Conservation (phyloP, 1,140 invertebrate species). For the Aporrectodea caliginosa region DNA sequence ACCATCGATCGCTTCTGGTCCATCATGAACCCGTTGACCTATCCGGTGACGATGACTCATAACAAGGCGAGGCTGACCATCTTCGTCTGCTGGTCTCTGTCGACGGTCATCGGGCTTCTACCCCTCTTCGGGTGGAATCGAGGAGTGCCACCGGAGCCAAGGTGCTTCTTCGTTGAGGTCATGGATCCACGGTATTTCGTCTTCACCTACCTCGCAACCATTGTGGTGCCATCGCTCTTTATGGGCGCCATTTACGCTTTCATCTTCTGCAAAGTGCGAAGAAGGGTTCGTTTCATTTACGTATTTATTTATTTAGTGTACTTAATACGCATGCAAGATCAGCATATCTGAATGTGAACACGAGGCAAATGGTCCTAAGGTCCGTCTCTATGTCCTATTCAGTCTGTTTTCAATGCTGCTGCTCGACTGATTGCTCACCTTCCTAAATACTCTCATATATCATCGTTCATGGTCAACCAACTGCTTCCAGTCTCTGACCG, state of each 20-base stretch:
- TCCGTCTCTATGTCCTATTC: too few species aligned
- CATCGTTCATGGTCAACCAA: not conserved
- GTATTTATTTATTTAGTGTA: not conserved
- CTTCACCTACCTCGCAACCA: conserved; percentile 82
- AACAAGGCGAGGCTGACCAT: conserved; percentile 80
- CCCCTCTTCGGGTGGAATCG: conserved; percentile 81
- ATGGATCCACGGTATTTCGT: conserved; percentile 84
- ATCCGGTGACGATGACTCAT: conserved; percentile 77
- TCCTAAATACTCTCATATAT: not conserved
- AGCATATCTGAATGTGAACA: not conserved
- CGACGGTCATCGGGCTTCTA: conserved; percentile 72
- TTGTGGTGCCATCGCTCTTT: conserved; percentile 76
- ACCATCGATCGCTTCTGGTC: conserved; percentile 89
- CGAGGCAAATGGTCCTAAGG: too few species aligned
- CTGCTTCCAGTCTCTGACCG: too few species aligned
- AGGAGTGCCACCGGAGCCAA: conserved; percentile 58
- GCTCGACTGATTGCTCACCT: not conserved
- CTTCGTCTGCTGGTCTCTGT: conserved; percentile 76
- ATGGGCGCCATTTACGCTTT: conserved; percentile 80
- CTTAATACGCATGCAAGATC: not conserved
- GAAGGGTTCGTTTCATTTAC: conserved; percentile 64
- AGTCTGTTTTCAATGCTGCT: too few species aligned
- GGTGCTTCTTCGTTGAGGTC: conserved; percentile 75
- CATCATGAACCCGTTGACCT: conserved; percentile 82
- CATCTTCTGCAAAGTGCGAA: conserved; percentile 80